Conservation (phyloP, 2,113 vertebrate genomes). For the Anolis sagrei region DNA sequence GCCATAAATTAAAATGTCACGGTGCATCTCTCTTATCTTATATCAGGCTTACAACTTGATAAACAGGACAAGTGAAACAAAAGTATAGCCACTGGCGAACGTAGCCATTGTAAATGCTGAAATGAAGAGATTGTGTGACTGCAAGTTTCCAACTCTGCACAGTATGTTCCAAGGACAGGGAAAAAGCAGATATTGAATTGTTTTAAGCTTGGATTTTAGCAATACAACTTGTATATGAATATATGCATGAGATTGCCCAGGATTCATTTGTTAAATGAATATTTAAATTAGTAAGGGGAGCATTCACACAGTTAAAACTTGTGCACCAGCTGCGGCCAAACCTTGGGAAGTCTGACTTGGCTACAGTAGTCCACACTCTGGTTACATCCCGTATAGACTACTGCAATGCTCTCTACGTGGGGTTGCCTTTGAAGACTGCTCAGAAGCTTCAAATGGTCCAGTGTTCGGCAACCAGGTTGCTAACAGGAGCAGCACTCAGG, state of each 20-base stretch:
- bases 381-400: no score
- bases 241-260: neutral
- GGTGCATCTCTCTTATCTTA: constrained; percentile 64
- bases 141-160: constrained; percentile 72
- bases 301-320: no score
- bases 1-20: constrained; percentile 71
- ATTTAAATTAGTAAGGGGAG: neutral
- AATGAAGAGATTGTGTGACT: constrained; percentile 57
- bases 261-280: neutral
- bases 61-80: constrained; percentile 74
- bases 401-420: no score
- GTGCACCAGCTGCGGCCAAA: no score
- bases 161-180: neutral
- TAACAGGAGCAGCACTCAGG: no score
- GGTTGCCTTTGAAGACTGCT: no score
- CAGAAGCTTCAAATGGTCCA: no score
- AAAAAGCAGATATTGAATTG: neutral
- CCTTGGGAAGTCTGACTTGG: no score
- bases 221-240: neutral
- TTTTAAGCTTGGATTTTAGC: neutral
- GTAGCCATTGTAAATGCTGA: constrained; percentile 53
- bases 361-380: no score
- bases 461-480: no score
- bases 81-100: constrained; percentile 72
- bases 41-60: constrained; percentile 61